Conservation (phyloP, 1,140 invertebrate genomes). For the Drosophila miranda region DNA sequence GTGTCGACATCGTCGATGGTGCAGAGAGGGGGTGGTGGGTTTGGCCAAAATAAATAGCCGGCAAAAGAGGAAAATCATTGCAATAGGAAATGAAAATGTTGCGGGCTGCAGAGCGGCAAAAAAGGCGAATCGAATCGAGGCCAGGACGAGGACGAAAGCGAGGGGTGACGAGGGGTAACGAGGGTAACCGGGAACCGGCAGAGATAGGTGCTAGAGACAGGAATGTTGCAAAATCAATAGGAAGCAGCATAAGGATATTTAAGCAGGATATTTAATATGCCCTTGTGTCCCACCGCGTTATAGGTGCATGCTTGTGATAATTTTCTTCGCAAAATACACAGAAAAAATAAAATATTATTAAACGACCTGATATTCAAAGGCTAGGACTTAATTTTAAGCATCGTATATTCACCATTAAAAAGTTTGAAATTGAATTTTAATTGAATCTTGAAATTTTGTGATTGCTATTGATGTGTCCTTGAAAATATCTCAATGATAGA, state of each 20-base stretch:
- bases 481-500: too few species aligned
- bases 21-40: too few species aligned
- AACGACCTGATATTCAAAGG: neutral
- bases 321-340: constrained; percentile 11
- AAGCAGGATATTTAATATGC: constrained; percentile 80
- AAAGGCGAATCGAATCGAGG: constrained; percentile 18
- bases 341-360: too few species aligned
- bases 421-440: too few species aligned
- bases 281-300: neutral
- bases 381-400: constrained; percentile 6
- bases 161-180: neutral
- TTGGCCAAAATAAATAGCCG: constrained; percentile 71
- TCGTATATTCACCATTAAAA: too few species aligned
- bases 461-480: too few species aligned
- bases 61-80: constrained; percentile 69
- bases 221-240: constrained; percentile 62
- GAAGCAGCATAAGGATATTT: constrained; percentile 67
- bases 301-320: constrained; percentile 9
- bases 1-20: constrained; percentile 5
- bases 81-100: constrained; percentile 79
- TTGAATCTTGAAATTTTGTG: too few species aligned
- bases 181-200: neutral
- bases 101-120: constrained; percentile 29
- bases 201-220: constrained; percentile 18
- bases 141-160: neutral